Evolutionary conservation across 2,797 vertebrate species (phyloP), one percentile per base, ranked within the genome.

Genomic region (Euthynnus affinis): DNA sequence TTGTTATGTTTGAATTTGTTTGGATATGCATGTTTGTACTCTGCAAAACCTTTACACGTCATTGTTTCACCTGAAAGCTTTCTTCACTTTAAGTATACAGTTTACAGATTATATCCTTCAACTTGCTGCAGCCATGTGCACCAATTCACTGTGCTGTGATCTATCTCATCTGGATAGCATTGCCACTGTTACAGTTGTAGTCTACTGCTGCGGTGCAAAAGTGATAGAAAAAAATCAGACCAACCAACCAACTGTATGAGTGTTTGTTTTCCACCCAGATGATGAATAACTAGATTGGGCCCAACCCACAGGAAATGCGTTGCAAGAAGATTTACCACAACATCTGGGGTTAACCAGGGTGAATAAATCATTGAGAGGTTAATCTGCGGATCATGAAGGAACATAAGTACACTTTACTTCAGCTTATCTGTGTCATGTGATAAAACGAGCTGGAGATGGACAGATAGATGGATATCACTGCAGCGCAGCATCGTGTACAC

Each of bases 341-440:
- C 44, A 46, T 80, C 66, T 56, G 60, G 53, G 78, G 80, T 89
- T 76, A 81, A 82, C 79, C 52, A 22, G 58, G 75, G 77, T 86
- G 77, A 91, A 79, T 58, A 49, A 76, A 77, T 82, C 83, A 80
- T 66, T 72, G 40, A 71, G 62, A 77, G 71, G 83, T 86, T 87
- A 84, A 92, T 91, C 86, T 79, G 53, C 53, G 55, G 58, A 77
- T 78, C 75, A 69, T 32, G 56, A 34, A 65, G 71, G 22, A 66
- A 68, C 76, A 64, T 70, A 78, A 71, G 29, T 71, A 77, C 76
- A 86, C 42, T 55, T 78, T 67, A 63, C 64, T 53, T 37, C 55
- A 58, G 59, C 37, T 69, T 53, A 68, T 71, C 56, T 59, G 44
- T 59, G 67, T 60, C 53, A 69, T 53, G 52, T 76, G 51, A 66